Conservation (phyloP, 2,113 vertebrate genomes). For the Eudyptes chrysolophus region DNA sequence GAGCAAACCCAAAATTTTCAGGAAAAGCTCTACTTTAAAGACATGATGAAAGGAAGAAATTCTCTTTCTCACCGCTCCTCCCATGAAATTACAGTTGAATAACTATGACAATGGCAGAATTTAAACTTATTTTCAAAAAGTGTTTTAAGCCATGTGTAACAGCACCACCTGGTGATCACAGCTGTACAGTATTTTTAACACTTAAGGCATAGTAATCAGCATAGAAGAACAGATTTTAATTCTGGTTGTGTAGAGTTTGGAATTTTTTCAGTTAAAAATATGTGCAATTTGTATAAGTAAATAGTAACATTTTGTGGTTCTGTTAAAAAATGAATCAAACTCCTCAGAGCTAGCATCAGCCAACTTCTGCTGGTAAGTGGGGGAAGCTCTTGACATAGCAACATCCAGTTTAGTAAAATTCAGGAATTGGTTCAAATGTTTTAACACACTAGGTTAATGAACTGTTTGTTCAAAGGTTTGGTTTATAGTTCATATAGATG, state of each 20-base stretch:
- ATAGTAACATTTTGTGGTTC: not conserved
- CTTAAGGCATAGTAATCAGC: not conserved
- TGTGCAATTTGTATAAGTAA: not conserved
- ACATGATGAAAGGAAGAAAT: not conserved
- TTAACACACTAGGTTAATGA: not conserved
- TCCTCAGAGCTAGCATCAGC: not conserved
- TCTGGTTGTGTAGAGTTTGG: not conserved
- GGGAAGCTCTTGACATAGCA: not conserved
- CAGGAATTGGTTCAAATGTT: not conserved
- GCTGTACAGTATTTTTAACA: not conserved
- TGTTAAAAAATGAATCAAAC: not conserved
- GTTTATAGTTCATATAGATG: not conserved
- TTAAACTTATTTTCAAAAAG: not conserved
- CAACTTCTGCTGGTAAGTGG: not conserved
- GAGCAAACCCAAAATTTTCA: not conserved
- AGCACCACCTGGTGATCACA: slow-evolving; percentile 51
- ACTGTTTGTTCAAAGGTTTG: not conserved
- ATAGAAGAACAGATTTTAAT: not conserved
- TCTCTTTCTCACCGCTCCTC: not conserved
- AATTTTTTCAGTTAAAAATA: not conserved
- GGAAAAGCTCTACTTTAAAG: not conserved
- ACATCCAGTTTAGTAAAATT: not conserved
- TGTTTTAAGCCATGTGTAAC: not conserved
- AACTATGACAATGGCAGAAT: not conserved
- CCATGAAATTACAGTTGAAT: not conserved